These are phyloP conservation scores for Dicentrarchus labrax DNA, from an alignment of 2,113 vertebrate genomes.

Conservation along the genomic window DNA sequence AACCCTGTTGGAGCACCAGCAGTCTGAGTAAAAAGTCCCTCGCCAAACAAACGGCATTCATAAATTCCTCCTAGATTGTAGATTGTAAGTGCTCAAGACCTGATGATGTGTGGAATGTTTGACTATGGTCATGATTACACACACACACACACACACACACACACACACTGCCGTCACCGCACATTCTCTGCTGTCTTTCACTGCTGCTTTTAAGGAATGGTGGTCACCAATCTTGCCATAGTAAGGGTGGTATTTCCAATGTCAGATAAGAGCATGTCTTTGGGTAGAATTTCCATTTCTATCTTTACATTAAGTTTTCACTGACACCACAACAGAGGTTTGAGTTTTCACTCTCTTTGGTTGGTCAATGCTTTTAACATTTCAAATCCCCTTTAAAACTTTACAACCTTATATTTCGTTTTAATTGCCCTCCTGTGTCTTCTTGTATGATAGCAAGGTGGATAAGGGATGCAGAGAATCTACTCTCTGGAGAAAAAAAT, in stretches of 20 bases:
- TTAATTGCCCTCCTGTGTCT: constrained; percentile 62
- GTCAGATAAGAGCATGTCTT: constrained; percentile 51
- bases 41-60: constrained; percentile 68
- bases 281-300: constrained; percentile 47
- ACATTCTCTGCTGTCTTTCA: constrained; percentile 9
- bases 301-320: constrained; percentile 39
- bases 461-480: constrained; percentile 34
- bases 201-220: constrained; percentile 32
- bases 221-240: constrained; percentile 14
- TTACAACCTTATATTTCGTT: constrained; percentile 75
- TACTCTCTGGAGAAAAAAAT: constrained; percentile 31
- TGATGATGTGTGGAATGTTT: constrained; percentile 30
- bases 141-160: neutral
- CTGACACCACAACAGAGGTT: constrained; percentile 34
- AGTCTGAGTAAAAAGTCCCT: constrained; percentile 34
- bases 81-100: constrained; percentile 49
- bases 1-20: constrained; percentile 37
- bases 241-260: constrained; percentile 65
- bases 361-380: constrained; percentile 65
- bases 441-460: constrained; percentile 40
- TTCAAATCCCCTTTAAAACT: constrained; percentile 64
- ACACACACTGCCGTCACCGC: constrained; percentile 7
- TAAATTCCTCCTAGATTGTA: constrained; percentile 62
- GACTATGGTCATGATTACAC: constrained; percentile 24
- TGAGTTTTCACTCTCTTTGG: constrained; percentile 52